Evolutionary conservation across 2,888 invertebrate species (phyloP), one percentile per base, ranked within the genome.

Genomic region (Hyppa rectilinea): DNA sequence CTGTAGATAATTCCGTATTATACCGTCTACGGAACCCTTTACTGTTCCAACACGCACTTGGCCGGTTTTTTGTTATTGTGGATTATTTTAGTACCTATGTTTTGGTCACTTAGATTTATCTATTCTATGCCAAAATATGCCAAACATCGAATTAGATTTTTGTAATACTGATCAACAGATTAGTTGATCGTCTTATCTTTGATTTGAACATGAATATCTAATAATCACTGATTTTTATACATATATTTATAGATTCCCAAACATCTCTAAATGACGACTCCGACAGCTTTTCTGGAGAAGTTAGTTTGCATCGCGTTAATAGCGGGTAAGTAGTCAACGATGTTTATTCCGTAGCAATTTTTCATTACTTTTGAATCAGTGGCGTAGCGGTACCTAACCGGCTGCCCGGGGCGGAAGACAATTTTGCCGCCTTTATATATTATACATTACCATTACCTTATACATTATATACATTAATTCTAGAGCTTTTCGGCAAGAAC

Each of bases 191-290:
- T 38, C 2, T 12, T 38, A 56, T 3, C 9, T 43, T 29, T 9
- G 40, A 43, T 43, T 59, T 17, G 20, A 31, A 34, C 20, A 40
- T 40, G 12, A 49, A 63, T 40, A 40, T 26, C 20, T 34, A 40
- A 45, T 34, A 40, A 45, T 20, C 14, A n/a, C 29, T 2, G 31
- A n/a, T 47, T 53, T 66, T 31, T 34, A 47, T 31, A 59, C n/a
- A n/a, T n/a, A 47, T 56, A 23, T 53, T 71, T 91, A 6, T 89
- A 96, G 96, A 96, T 88, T 96, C 96, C 14, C 96, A 96, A 87
- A 95, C 94, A 72, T 96, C 96, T 9, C 89, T 96, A 38, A 96
- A 96, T 79, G 96, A 96, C 58, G 96, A 96, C 84, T 95, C 96
- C 3, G 96, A 96, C 76, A 96, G 96, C 82, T 91, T 95, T 61